Evolutionary conservation across 2,113 vertebrate genomes (phyloP), one percentile per base, ranked within the genome.

Genomic region (Taxidea taxus): DNA sequence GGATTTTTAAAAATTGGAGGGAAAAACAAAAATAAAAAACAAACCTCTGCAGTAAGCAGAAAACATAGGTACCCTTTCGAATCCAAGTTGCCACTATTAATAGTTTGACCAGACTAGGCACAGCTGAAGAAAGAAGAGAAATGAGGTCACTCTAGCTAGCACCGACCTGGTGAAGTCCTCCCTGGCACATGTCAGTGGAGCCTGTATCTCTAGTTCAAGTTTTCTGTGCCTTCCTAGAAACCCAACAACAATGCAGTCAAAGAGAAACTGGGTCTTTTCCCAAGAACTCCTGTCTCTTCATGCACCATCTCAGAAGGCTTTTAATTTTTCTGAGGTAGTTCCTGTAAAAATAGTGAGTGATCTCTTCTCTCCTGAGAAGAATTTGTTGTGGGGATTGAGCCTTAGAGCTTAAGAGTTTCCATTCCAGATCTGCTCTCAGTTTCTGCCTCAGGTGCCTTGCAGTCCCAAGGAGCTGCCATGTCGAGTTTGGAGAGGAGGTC

Each of bases 191-290:
- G 70, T 3, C 42, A 56, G 31, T 10, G 27, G 27, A 29, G 8
- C 4, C 27, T 31, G 34, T 29, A 29, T 62, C 68, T 80, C 34
- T 66, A 42, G 13, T 82, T 95, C 58, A 80, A 39, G 39, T 34
- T 93, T 93, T 88, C 44, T 83, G 9, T 34, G 42, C 37, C 68
- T 77, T 96, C 29, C 44, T 42, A 75, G 78, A 95, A 96, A 82
- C 27, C 15, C 21, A 87, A 34, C 1, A 2, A 68, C 4, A 18
- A 37, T 42, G 58, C 78, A 83, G 34, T 77, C 37, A 51, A 47
- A 42, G 77, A 64, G 66, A 87, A 80, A 39, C 8, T 16, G 37
- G 11, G 3, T 56, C 39, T 80, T 54, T 95, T 39, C 29, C 39
- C 15, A 31, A 78, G 44, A 93, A 80, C 20, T 82, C 27, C 47